A percentile compares a stretch with the other conserved stretches of the same genome.
Conservation (phyloP, 2,888 invertebrate species). For the Yponomeuta cagnagella region DNA sequence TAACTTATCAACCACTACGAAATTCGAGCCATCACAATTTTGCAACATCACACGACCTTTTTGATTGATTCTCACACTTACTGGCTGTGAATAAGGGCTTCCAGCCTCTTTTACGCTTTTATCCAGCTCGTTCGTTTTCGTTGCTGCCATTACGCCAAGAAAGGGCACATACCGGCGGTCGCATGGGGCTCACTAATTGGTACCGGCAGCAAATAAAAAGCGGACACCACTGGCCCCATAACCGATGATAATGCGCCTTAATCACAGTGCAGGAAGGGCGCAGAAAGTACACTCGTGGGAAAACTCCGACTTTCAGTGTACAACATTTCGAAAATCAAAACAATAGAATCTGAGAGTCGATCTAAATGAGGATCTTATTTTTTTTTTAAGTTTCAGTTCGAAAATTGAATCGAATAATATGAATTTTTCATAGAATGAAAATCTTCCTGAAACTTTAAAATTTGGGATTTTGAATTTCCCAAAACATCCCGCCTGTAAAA, state of each 20-base stretch:
- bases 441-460: too few relatives aligned
- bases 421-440: too few relatives aligned
- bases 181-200: conserved; percentile 42
- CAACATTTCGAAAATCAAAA: too few relatives aligned
- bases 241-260: conserved; percentile 44
- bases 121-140: background rate
- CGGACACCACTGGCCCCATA: conserved; percentile 27
- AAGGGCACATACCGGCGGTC: conserved; percentile 21
- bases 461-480: too few relatives aligned
- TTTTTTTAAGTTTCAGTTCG: too few relatives aligned
- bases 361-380: too few relatives aligned
- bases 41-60: background rate
- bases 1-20: background rate
- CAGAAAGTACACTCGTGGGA: background rate
- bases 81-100: background rate
- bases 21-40: background rate
- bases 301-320: too few relatives aligned
- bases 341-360: too few relatives aligned
- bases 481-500: too few relatives aligned
- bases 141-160: conserved; percentile 6
- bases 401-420: too few relatives aligned
- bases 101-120: background rate
- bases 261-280: background rate
- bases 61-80: background rate
- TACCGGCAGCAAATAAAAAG: conserved; percentile 38